Evolutionary conservation across 2,113 vertebrate genomes (phyloP), one percentile per base, ranked within the genome.

Genomic region (Ancistrus triradiatus): DNA sequence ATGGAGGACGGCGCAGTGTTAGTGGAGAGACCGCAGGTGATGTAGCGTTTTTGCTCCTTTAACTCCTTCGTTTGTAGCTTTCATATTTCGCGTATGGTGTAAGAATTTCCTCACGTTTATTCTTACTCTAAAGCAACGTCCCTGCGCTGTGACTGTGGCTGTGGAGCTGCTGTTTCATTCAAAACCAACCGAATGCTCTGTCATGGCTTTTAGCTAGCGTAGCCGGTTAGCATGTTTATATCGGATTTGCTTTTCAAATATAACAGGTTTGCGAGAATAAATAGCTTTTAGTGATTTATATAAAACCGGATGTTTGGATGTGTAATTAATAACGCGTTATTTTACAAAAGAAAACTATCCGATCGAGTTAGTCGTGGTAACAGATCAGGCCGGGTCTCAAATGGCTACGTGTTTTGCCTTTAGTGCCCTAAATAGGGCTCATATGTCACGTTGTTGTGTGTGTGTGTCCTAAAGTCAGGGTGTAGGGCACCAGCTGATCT

Each of bases 1-100:
- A 90, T 90, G 88, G 88, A 90, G 74, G 88, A 88, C 57, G 48
- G 75, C 1, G 80, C 72, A 56, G 72, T 89, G 50, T 48, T 84
- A 11, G 84, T 89, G 0, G 88, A 90, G 38, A 85, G 84, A 77
- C 76, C 66, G 55, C 86, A 80, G 83, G 88, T 89, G 78, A 59
- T 6, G 1, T 9, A 4, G 10, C 19, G 13, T 10, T 48, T 73
- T 27, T 18, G 31, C 1, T 4, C 18, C 0, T 9, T 19, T 37
- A 8, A 44, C 17, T 1, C 1, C n/a, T 7, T 28, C 2, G 2
- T 9, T 5, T 25, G 13, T 3, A 3, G 2, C 0, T 19, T 0
- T 4, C 1, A 2, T 38, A n/a, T n/a, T n/a, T n/a, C n/a, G n/a
- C n/a, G n/a, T n/a, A n/a, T n/a, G n/a, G n/a, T n/a, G n/a, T n/a